Evolutionary conservation across 2,797 vertebrate species (phyloP), one percentile per base, ranked within the genome.

Genomic region (Myoxocephalus aenaeus): DNA sequence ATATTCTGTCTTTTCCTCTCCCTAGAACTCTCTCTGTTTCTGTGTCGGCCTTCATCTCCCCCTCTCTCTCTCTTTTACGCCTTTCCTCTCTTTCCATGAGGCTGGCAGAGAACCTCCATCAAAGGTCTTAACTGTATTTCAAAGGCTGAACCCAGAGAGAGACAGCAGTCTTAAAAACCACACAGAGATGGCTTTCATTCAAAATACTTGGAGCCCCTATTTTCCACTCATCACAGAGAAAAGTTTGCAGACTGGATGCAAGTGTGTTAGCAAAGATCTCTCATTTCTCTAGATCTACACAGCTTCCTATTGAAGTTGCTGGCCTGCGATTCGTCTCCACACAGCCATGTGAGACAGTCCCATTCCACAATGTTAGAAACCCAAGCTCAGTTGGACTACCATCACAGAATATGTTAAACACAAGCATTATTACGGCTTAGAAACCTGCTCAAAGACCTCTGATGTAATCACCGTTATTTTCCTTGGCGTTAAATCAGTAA

Each of bases 391-490:
- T 79, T 89, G 82, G 89, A 86, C 77, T 68, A 84, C 82, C 84
- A 88, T 92, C 87, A 92, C 84, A 90, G 86, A 93, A 91, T 88
- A 95, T 93, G 94, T 96, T 96, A 96, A 97, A 96, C 92, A 94
- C 94, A 94, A 93, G 94, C 95, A 96, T 93, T 93, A 90, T 92
- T 95, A 96, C 95, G 93, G 92, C 93, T 94, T 92, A 93, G 94
- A 95, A 93, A 93, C 92, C 89, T 96, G 91, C 94, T 94, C 93
- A 95, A 95, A 96, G 94, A 96, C 92, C 95, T 93, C 92, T 95
- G 94, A 96, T 94, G 94, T 96, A 96, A 96, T 94, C 95, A 94
- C 92, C 90, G 87, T 95, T 97, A 95, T 96, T 97, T 96, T 96
- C 93, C 93, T 96, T 97, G 96, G 96, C 95, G 86, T 90, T 89